Conservation (phyloP, 1,140 invertebrate genomes). For the Macrostomum lignano region DNA sequence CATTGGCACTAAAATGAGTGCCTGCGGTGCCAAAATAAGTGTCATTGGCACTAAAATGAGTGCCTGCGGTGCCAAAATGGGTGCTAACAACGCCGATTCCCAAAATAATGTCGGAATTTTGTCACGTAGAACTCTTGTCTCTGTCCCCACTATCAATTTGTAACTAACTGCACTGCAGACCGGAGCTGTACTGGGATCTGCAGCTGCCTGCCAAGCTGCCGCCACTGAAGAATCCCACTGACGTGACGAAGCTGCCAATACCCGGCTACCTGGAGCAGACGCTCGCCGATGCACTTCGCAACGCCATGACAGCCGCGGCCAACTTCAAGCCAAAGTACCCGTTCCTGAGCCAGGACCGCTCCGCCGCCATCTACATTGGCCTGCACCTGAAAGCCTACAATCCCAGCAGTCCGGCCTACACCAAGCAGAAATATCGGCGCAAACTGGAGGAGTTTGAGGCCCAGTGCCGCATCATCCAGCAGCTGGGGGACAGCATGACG, state of each 20-base stretch:
- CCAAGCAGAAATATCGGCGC: slow-evolving; percentile 24
- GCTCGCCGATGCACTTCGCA: slow-evolving; percentile 17
- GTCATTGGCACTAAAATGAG: too few relatives aligned
- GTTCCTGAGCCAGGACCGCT: slow-evolving; percentile 20
- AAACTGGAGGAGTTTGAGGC: slow-evolving; percentile 26
- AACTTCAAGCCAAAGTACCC: slow-evolving; percentile 28
- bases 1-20: too few relatives aligned
- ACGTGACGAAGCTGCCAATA: slow-evolving; percentile 18
- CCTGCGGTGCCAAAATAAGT: too few relatives aligned
- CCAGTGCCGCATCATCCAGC: slow-evolving; percentile 21
- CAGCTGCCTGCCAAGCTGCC: slow-evolving; percentile 27
- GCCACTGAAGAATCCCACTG: slow-evolving; percentile 15
- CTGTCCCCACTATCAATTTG: too few relatives aligned
- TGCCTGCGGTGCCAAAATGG: too few relatives aligned
- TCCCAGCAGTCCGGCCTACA: slow-evolving; percentile 24
- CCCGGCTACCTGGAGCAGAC: slow-evolving; percentile 28
- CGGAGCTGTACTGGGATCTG: slow-evolving; percentile 19
- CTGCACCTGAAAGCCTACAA: slow-evolving; percentile 28
- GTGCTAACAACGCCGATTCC: too few relatives aligned
- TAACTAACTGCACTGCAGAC: too few relatives aligned
- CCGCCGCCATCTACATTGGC: slow-evolving; percentile 23
- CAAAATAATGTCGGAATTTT: too few relatives aligned
- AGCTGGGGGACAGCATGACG: not conserved
- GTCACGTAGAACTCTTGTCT: too few relatives aligned
- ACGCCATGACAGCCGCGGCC: slow-evolving; percentile 21